phyloP scores from a whole-genome alignment of 2,113 vertebrate species.

The Nothobranchius furzeri region DNA sequence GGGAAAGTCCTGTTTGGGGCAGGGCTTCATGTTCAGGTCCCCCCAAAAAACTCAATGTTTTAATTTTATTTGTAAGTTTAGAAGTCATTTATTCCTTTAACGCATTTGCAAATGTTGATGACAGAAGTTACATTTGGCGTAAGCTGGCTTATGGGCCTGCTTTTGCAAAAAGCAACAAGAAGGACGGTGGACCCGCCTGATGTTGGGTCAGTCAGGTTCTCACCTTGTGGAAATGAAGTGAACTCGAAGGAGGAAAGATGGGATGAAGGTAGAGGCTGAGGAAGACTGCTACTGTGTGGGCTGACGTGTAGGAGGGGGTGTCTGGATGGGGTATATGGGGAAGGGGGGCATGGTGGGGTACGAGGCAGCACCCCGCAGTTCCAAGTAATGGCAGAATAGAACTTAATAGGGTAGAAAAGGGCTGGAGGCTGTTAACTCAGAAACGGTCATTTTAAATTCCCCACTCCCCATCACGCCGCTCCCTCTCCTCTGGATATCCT shows the following conservation, averaged over 20 bases:
- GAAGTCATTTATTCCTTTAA: no score
- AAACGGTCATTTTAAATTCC: conserved; percentile 83
- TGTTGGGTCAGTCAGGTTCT: conserved; percentile 56
- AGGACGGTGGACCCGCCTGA: conserved; percentile 35
- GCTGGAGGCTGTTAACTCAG: conserved; percentile 83
- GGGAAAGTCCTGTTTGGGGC: neutral
- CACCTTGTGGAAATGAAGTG: conserved; percentile 58
- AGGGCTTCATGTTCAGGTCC: neutral
- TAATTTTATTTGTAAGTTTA: neutral
- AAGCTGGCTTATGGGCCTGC: no score
- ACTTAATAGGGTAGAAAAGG: conserved; percentile 85
- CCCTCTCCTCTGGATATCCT: conserved; percentile 50
- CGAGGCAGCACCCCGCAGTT: conserved; percentile 73
- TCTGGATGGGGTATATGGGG: conserved; percentile 2
- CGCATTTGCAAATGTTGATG: no score
- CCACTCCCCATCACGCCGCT: conserved; percentile 52
- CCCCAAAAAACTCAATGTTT: conserved; percentile 3
- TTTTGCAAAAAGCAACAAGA: conserved; percentile 23
- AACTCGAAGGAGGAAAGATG: conserved; percentile 13
- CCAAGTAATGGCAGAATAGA: conserved; percentile 81
- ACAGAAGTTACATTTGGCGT: no score
- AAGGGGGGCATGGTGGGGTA: conserved; percentile 57
- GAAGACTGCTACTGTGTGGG: conserved; percentile 17
- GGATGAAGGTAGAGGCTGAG: conserved; percentile 27
- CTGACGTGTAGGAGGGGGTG: conserved; percentile 20